phyloP scores from a whole-genome alignment of 2,888 invertebrate species.

The Alentia gelatinosa region DNA sequence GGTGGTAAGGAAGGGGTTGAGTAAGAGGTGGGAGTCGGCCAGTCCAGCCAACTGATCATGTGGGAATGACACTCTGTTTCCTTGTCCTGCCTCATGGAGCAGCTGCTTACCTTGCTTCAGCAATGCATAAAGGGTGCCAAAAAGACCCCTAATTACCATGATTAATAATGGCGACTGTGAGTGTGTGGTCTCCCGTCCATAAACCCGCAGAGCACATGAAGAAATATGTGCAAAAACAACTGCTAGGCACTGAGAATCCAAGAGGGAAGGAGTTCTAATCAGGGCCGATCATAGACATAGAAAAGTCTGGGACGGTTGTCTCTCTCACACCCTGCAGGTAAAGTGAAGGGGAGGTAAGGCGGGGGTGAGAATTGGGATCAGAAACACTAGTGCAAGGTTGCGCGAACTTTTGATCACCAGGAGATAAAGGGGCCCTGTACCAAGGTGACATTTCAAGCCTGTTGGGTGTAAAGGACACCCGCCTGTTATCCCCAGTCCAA shows the following conservation, averaged over 20 bases:
- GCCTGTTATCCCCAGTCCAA: neutral
- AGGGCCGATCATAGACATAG: neutral
- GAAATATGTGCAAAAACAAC: neutral
- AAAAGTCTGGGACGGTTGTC: too few species aligned
- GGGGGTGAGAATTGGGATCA: neutral
- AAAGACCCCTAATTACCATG: neutral
- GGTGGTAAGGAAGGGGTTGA: neutral
- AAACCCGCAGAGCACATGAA: neutral
- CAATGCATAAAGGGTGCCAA: neutral
- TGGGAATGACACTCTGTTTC: neutral
- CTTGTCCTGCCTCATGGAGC: neutral
- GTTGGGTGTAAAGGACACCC: constrained; percentile 21
- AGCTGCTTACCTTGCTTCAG: neutral
- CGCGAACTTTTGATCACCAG: constrained; percentile 12
- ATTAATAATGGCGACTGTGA: neutral
- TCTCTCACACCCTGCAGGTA: too few species aligned
- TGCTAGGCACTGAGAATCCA: too few species aligned
- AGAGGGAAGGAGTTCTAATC: neutral
- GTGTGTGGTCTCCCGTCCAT: neutral
- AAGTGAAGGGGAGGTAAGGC: neutral
- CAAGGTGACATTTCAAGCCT: constrained; percentile 36
- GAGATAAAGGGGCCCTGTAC: constrained; percentile 24
- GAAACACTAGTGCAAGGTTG: neutral
- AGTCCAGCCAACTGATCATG: neutral
- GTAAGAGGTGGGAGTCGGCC: neutral